Evolutionary conservation across 2,113 vertebrate species (phyloP).

Genomic region (Tragelaphus strepsiceros): DNA sequence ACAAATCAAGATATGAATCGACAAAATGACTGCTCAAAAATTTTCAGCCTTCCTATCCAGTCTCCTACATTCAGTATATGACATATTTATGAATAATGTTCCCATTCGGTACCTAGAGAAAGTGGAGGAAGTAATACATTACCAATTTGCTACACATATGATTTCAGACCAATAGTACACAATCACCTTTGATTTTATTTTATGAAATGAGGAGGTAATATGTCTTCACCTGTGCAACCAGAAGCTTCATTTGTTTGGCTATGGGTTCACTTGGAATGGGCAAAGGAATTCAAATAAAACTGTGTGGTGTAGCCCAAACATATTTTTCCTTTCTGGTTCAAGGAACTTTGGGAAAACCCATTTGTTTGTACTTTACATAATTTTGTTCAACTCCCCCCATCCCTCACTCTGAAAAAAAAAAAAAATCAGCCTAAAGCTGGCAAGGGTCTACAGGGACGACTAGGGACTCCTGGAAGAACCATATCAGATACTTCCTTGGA

Average conservation of each 20-base stretch:
- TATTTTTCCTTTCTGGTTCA: conserved; percentile 40
- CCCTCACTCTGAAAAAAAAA: fast-evolving
- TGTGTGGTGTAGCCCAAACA: neutral
- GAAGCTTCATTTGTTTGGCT: neutral
- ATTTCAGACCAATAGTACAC: neutral
- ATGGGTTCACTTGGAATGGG: conserved; percentile 22
- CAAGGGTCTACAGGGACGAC: conserved; percentile 39
- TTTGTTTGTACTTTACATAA: conserved; percentile 36
- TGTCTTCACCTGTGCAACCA: neutral
- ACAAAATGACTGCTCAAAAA: neutral
- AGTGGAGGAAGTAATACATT: conserved; percentile 40
- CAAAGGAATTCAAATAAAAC: conserved; percentile 63
- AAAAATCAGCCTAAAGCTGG: conserved; percentile 22
- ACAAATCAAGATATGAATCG: neutral
- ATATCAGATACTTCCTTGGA: neutral
- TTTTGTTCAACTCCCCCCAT: neutral
- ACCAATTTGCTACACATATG: neutral
- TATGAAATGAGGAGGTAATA: conserved; percentile 24
- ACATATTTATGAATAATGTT: neutral
- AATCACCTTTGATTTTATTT: conserved; percentile 11
- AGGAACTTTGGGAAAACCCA: conserved; percentile 57
- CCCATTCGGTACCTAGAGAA: neutral
- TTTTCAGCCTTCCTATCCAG: neutral
- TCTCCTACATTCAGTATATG: neutral
- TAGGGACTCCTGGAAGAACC: conserved; percentile 12